These are phyloP conservation scores for Brachypteracias leptosomus DNA, from an alignment of 2,113 vertebrate species.

Conservation along the genomic window DNA sequence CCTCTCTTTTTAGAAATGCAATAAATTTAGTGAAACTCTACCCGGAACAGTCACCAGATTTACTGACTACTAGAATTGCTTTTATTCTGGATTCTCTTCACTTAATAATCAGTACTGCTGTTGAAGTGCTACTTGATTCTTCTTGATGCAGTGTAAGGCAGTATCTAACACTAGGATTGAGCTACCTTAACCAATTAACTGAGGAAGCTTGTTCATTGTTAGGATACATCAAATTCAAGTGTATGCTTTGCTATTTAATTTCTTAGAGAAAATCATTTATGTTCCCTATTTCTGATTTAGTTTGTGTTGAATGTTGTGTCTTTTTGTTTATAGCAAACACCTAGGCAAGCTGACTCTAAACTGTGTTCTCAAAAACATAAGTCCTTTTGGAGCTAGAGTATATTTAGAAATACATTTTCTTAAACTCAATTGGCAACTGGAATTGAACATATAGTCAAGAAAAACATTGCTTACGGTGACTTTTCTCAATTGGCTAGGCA, in stretches of 20 bases:
- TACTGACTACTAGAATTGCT: not conserved
- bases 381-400: not conserved
- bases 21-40: not conserved
- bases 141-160: not conserved
- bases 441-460: not conserved
- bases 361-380: not conserved
- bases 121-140: not conserved
- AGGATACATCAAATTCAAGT: not conserved
- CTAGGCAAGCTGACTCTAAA: not conserved
- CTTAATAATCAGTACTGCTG: not conserved
- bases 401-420: not conserved
- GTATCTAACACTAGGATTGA: not conserved
- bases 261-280: not conserved
- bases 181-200: not conserved
- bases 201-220: not conserved
- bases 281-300: not conserved
- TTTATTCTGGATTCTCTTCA: slow-evolving; percentile 8
- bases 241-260: not conserved
- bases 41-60: not conserved
- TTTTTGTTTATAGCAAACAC: not conserved
- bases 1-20: not conserved
- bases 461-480: not conserved
- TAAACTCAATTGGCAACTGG: not conserved
- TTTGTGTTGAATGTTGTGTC: not conserved
- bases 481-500: slow-evolving; percentile 71